Conservation (phyloP, 2,113 vertebrate species). For the Gallinago undulata region DNA sequence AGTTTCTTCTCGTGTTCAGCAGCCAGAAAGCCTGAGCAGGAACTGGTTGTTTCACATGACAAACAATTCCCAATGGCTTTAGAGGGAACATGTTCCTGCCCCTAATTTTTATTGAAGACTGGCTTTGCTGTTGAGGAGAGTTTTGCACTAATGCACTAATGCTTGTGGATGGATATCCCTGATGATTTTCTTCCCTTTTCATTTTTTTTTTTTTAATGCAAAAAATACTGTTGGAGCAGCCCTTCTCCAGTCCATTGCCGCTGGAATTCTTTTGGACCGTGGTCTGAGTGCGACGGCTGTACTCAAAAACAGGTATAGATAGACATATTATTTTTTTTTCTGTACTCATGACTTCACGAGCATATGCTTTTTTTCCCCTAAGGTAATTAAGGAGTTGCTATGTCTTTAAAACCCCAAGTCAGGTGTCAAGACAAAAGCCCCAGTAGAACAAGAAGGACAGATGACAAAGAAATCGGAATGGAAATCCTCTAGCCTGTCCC, state of each 20-base stretch:
- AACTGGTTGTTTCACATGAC: not conserved
- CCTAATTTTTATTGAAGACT: not conserved
- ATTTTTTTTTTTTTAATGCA: not conserved
- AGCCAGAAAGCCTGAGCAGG: not conserved
- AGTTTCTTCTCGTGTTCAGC: not conserved
- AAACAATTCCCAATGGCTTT: not conserved
- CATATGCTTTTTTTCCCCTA: not conserved
- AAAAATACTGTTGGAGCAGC: not conserved
- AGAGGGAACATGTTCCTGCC: not conserved
- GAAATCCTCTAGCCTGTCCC: not conserved
- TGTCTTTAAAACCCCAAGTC: not conserved
- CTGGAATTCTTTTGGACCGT: constrained; percentile 83
- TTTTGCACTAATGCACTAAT: not conserved
- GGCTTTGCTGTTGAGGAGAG: not conserved
- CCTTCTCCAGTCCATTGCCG: constrained; percentile 76
- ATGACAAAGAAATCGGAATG: not conserved
- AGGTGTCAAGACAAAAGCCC: not conserved
- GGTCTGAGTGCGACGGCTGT: constrained; percentile 89
- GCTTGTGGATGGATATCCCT: not conserved
- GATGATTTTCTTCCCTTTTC: not conserved
- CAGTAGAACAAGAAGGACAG: not conserved
- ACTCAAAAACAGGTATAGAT: constrained; percentile 78
- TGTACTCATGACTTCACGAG: not conserved
- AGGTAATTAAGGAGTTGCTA: not conserved
- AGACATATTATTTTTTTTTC: not conserved